Evolutionary conservation across 1,140 invertebrate genomes (phyloP).

Genomic region (Pseudoatta argentina): DNA sequence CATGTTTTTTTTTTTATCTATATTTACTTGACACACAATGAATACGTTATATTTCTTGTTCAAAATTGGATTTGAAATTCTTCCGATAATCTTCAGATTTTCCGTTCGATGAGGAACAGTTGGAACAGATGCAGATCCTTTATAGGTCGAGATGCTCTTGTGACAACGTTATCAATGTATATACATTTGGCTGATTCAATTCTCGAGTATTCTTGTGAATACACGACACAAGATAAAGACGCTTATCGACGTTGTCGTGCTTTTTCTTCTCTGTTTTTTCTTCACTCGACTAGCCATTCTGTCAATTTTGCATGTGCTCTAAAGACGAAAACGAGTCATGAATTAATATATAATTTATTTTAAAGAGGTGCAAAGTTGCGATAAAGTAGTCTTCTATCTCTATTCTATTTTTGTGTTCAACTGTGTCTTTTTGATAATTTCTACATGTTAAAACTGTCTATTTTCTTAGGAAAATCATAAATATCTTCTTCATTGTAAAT

Average conservation of each 20-base stretch:
- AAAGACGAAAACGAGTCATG: no score
- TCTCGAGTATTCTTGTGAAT: neutral
- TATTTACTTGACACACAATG: neutral
- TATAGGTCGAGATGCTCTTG: neutral
- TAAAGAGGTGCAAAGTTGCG: no score
- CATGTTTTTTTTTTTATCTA: neutral
- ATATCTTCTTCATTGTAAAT: neutral
- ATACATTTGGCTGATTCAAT: slow-evolving; percentile 35
- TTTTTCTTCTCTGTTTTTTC: slow-evolving; percentile 7
- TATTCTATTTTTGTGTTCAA: neutral
- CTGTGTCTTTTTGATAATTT: neutral
- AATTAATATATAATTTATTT: no score
- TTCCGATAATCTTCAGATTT: neutral
- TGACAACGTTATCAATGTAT: neutral
- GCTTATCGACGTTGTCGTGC: slow-evolving; percentile 25
- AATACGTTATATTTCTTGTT: neutral
- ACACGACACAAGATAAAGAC: slow-evolving; percentile 7
- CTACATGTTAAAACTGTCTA: neutral
- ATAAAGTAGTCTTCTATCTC: neutral
- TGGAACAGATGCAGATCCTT: neutral
- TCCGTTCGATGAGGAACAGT: no score
- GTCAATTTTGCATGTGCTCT: neutral
- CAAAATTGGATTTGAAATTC: neutral
- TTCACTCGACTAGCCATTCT: neutral
- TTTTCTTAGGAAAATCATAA: neutral